Evolutionary conservation across 2,113 vertebrate genomes (phyloP).

Genomic region (Mesembrinibis cayennensis): DNA sequence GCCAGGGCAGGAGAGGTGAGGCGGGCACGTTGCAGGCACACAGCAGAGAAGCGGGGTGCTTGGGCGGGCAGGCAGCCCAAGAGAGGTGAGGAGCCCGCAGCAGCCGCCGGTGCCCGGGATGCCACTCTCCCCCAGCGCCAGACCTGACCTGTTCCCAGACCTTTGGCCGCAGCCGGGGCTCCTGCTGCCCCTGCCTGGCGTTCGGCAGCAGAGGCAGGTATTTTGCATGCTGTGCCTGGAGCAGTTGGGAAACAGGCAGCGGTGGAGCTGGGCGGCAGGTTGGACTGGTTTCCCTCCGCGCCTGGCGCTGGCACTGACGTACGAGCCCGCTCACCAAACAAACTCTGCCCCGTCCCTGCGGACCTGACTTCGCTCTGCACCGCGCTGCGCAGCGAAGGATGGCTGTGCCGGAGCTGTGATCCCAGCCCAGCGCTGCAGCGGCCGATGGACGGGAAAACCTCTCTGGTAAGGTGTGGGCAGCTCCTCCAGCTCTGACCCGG

Average conservation of each 20-base stretch:
- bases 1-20: neutral
- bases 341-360: neutral
- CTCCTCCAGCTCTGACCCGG: rapidly evolving
- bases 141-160: neutral
- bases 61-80: neutral
- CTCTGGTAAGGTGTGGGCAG: neutral
- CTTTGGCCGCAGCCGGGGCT: rapidly evolving
- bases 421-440: neutral
- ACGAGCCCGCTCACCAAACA: conserved; percentile 42
- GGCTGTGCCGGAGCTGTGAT: conserved; percentile 31
- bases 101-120: rapidly evolving
- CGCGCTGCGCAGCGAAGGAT: neutral
- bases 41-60: too few species aligned
- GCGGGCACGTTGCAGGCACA: rapidly evolving
- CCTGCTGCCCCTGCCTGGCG: neutral
- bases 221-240: neutral
- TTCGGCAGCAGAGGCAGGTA: neutral
- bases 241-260: conserved; percentile 31
- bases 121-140: neutral
- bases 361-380: neutral
- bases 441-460: conserved; percentile 42
- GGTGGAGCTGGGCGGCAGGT: conserved; percentile 12
- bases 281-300: conserved; percentile 26
- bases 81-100: rapidly evolving
- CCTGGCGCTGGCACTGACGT: conserved; percentile 32